Evolutionary conservation across 2,888 invertebrate genomes (phyloP), one percentile per base, ranked within the genome.

Genomic region (Yponomeuta sedellus): DNA sequence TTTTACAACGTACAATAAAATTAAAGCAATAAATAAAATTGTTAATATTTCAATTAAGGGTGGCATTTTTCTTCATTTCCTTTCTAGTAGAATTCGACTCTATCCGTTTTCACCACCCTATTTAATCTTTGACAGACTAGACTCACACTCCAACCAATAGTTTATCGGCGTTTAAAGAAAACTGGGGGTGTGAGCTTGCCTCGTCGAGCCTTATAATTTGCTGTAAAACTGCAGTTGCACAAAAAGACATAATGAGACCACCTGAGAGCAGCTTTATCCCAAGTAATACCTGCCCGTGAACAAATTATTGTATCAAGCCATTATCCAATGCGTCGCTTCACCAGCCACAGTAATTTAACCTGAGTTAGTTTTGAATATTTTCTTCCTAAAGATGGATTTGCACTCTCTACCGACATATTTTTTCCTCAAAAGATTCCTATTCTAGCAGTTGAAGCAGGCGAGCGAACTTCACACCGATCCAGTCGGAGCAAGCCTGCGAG

Each of bases 211-310:
- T 22, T 59, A 34, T 61, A 61, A 61, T 59, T 59, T 61, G 12
- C 44, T 19, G 44, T 20, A 20, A 63, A 63, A 61, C 22, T 61
- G n/a, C 59, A 58, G 25, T 11, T 22, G 12, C 73, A 75, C 74
- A 78, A 62, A 77, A 79, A 80, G 75, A 74, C 79, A 77, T 83
- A 85, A 86, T 86, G 81, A 86, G 86, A 85, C 86, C 86, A 86
- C 86, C 86, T 74, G 75, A 80, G 64, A 61, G 68, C 68, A n/a
- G 58, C 75, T 72, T 72, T 75, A 73, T 77, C 34, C 6, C 12
- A 4, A 52, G 44, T 52, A 16, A 12, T 52, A 16, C 44, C 44
- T 16, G 76, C 73, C 80, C 81, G 80, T 80, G 77, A 84, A 82
- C 80, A 79, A 81, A 78, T 81, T 78, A 79, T 80, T 83, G 8